A percentile compares a stretch with the other conserved stretches of the same genome.
These are phyloP conservation scores for Pseudotriccus pelzelni DNA, from an alignment of 2,797 vertebrate species.

Conservation along the genomic window DNA sequence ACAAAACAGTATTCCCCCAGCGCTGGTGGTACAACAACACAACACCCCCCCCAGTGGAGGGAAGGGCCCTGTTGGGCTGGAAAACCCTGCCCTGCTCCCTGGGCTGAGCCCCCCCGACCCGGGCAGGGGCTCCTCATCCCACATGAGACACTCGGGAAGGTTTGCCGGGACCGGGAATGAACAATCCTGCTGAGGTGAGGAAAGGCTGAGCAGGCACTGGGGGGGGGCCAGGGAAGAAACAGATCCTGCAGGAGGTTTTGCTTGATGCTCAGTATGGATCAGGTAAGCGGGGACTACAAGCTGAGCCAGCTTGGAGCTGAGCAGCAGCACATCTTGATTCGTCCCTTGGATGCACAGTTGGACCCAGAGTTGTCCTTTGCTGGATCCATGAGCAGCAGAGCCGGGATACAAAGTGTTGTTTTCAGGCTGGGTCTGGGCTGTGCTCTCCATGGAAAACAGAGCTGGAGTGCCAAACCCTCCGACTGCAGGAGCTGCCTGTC, in stretches of 20 bases:
- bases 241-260: background rate
- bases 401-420: background rate
- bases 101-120: background rate
- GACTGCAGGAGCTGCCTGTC: background rate
- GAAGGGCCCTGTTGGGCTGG: constrained; percentile 7
- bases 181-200: background rate
- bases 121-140: background rate
- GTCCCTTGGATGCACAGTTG: background rate
- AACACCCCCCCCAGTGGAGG: background rate
- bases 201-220: background rate
- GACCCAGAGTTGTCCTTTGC: background rate
- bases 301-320: accelerated
- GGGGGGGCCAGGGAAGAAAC: background rate
- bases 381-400: background rate
- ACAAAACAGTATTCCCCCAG: constrained; percentile 71
- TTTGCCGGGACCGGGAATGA: background rate
- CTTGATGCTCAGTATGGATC: background rate
- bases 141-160: background rate
- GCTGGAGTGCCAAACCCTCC: background rate
- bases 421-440: background rate
- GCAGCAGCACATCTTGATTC: background rate
- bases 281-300: background rate
- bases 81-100: background rate
- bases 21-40: constrained; percentile 9
- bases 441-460: accelerated